Evolutionary conservation across 2,113 vertebrate genomes (phyloP).

Genomic region (Nansenia antarctica): DNA sequence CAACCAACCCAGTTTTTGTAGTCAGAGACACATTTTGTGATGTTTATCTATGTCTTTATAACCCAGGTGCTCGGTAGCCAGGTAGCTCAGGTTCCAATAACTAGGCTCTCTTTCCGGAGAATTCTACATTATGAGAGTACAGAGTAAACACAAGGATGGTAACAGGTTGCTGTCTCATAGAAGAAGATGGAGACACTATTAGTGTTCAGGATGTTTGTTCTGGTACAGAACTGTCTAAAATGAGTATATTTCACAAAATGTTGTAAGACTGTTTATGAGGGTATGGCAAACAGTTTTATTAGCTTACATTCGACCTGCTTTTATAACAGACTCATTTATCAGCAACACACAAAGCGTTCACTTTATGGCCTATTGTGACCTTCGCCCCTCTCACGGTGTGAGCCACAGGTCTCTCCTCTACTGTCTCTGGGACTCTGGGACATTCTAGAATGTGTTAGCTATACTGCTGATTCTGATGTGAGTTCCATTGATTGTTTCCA

Average conservation of each 20-base stretch:
- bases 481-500: not conserved
- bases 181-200: not conserved
- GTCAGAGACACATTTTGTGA: not conserved
- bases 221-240: not conserved
- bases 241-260: constrained; percentile 9
- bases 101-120: not conserved
- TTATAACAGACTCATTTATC: constrained; percentile 73
- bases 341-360: constrained; percentile 42
- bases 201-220: not conserved
- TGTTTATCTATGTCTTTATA: not conserved
- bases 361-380: constrained; percentile 66
- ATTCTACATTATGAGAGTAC: not conserved
- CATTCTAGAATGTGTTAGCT: not conserved
- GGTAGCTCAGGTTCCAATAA: too few species aligned
- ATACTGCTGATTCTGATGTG: not conserved
- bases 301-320: constrained; percentile 58
- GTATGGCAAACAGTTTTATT: constrained; percentile 48
- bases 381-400: constrained; percentile 52
- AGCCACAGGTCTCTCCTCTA: constrained; percentile 1
- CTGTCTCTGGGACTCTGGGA: not conserved
- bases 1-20: not conserved
- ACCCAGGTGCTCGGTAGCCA: not conserved
- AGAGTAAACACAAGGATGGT: not conserved
- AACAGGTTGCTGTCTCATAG: not conserved
- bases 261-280: constrained; percentile 32